Base-by-base conservation (phyloP, 2,797 vertebrate genomes). In the Arvicola amphibius region DNA sequence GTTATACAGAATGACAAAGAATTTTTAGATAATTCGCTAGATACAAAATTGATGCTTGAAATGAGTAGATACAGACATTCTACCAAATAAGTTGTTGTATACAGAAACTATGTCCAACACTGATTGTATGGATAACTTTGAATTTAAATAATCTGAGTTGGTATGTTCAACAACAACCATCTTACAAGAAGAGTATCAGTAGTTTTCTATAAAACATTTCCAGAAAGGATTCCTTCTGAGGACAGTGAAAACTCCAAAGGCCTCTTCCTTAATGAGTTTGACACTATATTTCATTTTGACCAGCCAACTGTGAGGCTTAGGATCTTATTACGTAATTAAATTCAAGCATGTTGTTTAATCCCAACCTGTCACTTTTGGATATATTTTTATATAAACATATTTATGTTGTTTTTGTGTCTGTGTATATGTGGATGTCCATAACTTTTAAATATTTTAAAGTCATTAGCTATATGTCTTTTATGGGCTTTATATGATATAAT, bases 391-490 rank as follows among this genome's bases (percentile, higher is more conserved):
- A 25, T 6, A 37, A 0, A 85, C 2, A 1, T 17, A 76, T 19
- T 63, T 95, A 84, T 7, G 25, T 21, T 77, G 3, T 6, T 5
- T 85, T 27, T 88, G 8, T 51, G 2, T 40, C 1, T 84, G 5
- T 56, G 19, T 23, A 65, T 37, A 1, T 65, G 3, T 56, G 27
- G 25, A 69, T 29, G 2, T 86, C 4, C 48, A 16, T 48, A 89
- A 46, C 17, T 65, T 88, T 81, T 59, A 88, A 95, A 63, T 69
- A 34, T 94, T 79, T 93, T 96, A 11, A 63, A 88, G 1, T 89
- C 19, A 56, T 6, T 51, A 71, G 23, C 43, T 32, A 25, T 48
- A 27, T 85, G 0, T 91, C n/a, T 81, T 12, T 56, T 79, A 4
- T 80, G 17, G 13, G 9, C 37, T 74, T n/a, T 48, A 80, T 3